These are phyloP conservation scores for Apis dorsata DNA, from an alignment of 1,140 invertebrate genomes.

Conservation along the genomic window DNA sequence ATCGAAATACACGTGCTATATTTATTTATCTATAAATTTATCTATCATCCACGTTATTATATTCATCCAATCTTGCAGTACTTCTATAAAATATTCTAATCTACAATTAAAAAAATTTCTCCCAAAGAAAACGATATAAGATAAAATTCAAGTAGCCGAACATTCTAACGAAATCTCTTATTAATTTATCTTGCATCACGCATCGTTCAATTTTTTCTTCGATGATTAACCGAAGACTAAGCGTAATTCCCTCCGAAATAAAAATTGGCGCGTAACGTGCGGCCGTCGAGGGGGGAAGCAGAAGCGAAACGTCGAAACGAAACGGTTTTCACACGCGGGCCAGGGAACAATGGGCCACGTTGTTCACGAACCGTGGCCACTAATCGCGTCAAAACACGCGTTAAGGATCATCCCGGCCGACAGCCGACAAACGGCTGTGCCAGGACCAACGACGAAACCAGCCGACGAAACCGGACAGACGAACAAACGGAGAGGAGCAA, in stretches of 20 bases:
- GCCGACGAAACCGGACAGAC: constrained; percentile 54
- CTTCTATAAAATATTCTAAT: no score
- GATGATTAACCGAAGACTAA: no score
- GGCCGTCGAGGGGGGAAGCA: constrained; percentile 46
- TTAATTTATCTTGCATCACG: no score
- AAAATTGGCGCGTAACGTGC: not conserved
- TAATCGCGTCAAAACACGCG: constrained; percentile 72
- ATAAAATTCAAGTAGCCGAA: no score
- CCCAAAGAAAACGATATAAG: no score
- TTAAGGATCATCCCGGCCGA: constrained; percentile 61
- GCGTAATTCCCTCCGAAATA: not conserved
- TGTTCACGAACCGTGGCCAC: constrained; percentile 58
- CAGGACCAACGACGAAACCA: constrained; percentile 30
- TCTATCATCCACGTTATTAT: no score
- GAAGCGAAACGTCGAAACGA: constrained; percentile 13
- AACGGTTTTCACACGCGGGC: constrained; percentile 66
- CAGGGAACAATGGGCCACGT: constrained; percentile 60
- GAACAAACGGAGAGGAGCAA: constrained; percentile 48
- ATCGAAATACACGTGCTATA: no score
- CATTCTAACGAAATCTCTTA: no score
- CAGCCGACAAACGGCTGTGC: constrained; percentile 42
- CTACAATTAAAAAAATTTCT: no score
- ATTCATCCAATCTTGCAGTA: no score
- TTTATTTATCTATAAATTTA: no score
- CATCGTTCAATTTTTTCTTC: no score